A percentile compares a stretch with the other conserved stretches of the same genome.
phyloP scores from a whole-genome alignment of 1,140 invertebrate genomes.

The Arion vulgaris region DNA sequence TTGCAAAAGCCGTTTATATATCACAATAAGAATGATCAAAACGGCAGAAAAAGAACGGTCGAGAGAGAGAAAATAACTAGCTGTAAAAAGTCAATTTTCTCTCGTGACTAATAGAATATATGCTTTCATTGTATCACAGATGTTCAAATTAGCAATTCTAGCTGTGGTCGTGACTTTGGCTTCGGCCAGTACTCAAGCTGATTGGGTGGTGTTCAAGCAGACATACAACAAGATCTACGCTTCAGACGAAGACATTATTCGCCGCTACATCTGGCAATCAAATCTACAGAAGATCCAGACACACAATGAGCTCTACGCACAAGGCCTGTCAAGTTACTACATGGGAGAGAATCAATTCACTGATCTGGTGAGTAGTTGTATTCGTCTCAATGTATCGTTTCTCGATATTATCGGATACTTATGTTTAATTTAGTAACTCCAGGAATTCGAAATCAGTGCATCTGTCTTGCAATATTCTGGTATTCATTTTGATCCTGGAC shows the following conservation, averaged over 20 bases:
- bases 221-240: not conserved
- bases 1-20: too few relatives aligned
- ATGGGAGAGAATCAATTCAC: conserved; percentile 67
- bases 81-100: not conserved
- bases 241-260: not conserved
- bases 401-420: too few relatives aligned
- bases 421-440: too few relatives aligned
- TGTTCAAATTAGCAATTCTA: not conserved
- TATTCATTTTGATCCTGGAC: too few relatives aligned
- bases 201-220: not conserved
- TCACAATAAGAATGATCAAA: not conserved
- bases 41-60: not conserved
- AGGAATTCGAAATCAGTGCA: too few relatives aligned
- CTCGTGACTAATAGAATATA: not conserved
- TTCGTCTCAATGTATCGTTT: too few relatives aligned
- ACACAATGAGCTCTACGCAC: conserved; percentile 30
- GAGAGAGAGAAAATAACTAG: not conserved
- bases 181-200: not conserved
- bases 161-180: not conserved
- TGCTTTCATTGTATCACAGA: not conserved
- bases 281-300: conserved; percentile 57
- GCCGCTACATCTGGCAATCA: conserved; percentile 56
- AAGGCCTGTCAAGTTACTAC: conserved; percentile 50
- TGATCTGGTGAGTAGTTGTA: conserved; percentile 60
- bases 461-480: too few relatives aligned